Base-by-base conservation (phyloP, 2,888 invertebrate genomes). In the Rhimphoctona megacephalus region DNA sequence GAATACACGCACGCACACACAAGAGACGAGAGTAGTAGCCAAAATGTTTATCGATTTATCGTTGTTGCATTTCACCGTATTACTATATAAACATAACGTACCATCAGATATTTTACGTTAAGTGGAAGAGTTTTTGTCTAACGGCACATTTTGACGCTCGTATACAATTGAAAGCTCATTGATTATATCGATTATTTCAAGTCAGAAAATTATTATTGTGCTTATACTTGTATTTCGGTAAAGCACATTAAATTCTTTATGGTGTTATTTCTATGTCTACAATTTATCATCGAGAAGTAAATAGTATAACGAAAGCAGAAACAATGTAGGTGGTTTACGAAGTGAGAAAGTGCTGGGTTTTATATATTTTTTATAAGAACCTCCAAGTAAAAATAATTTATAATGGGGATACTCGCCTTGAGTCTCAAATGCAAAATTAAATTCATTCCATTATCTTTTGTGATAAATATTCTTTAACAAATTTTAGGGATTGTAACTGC, bases 1-100 rank as follows among this genome's bases (percentile, higher is more conserved):
- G 43, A 54, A 67, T 61, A 66, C 73, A 78, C 83, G 82, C 81
- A 66, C 74, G 64, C 79, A 79, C 66, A 81, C 79, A 82, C 80
- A 36, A 46, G 46, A 52, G 66, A 74, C 52, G 64, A 61, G 39
- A 81, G 69, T 80, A 76, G 61, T 66, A 57, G 54, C 52, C 76
- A 77, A 79, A 33, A 77, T 83, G 57, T 82, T 89, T 89, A 90
- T 90, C 88, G 91, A 90, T 91, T 91, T 90, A 91, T 89, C 90
- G 89, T 88, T 89, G 87, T 86, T 82, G 81, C 81, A 66, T 80
- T 67, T 43, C 85, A 81, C 22, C 17, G 67, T 73, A 69, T 74
- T 49, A 36, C 70, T 54, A 30, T 74, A 49, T 66, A 54, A 36
- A 79, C 57, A 30, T 43, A 46, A 8, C 33, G 30, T 30, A 17